phyloP scores from a whole-genome alignment of 35 echinoderm and acorn worm genomes.

The Hemicentrotus pulcherrimus region DNA sequence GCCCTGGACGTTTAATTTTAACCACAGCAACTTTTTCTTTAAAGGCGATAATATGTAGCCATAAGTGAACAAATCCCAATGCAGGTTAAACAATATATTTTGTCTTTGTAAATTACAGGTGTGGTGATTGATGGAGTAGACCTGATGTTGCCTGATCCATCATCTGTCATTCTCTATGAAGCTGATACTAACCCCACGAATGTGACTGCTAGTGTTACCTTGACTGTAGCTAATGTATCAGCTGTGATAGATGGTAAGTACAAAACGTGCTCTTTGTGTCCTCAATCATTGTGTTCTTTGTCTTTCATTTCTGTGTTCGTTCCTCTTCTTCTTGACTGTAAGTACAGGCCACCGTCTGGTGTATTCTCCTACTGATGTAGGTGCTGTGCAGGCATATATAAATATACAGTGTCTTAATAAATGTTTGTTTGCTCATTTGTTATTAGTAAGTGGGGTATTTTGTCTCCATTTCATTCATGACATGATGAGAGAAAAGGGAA shows the following conservation, averaged over 20 bases:
- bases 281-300: background rate
- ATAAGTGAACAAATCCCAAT: no score
- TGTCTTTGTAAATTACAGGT: conserved; percentile 3
- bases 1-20: no score
- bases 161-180: background rate
- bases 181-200: background rate
- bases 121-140: background rate
- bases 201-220: background rate
- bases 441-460: background rate
- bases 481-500: no score
- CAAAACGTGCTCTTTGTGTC: no score
- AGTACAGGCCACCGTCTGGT: no score
- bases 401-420: no score
- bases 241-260: background rate
- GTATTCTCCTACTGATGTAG: no score
- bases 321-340: background rate
- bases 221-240: background rate
- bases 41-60: no score
- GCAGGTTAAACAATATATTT: no score
- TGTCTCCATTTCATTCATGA: background rate
- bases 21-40: no score
- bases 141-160: background rate
- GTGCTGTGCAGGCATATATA: no score
- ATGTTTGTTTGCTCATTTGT: no score
- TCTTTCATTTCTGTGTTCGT: background rate